phyloP scores from a whole-genome alignment of 2,797 vertebrate species.

The Pseudopleuronectes americanus region DNA sequence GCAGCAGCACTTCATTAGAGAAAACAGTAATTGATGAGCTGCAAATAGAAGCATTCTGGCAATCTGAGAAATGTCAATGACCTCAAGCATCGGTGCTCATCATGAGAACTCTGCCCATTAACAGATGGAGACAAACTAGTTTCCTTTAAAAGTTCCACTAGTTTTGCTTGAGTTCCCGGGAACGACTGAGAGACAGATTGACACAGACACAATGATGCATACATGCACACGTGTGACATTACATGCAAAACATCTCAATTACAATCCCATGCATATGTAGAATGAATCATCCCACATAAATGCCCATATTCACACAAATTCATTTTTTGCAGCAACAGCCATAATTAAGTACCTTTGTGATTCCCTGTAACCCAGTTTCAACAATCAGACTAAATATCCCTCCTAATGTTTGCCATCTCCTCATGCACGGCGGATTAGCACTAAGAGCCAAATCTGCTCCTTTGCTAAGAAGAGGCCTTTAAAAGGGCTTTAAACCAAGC shows the following conservation, averaged over 20 bases:
- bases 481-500: constrained; percentile 70
- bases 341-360: constrained; percentile 63
- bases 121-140: constrained; percentile 4
- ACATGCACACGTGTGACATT: constrained; percentile 1
- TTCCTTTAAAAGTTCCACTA: constrained; percentile 3
- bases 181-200: constrained; percentile 5
- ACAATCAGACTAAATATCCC: constrained; percentile 73
- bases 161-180: constrained; percentile 4
- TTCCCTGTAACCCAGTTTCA: constrained; percentile 74
- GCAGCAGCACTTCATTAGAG: background rate
- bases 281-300: background rate
- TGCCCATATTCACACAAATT: constrained; percentile 31
- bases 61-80: background rate
- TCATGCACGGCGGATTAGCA: constrained; percentile 75
- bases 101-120: background rate
- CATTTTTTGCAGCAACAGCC: constrained; percentile 54
- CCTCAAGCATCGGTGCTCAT: background rate
- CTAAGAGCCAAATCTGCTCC: constrained; percentile 74
- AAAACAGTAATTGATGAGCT: background rate
- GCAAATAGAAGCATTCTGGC: background rate
- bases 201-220: background rate
- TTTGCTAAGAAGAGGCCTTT: constrained; percentile 75
- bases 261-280: background rate
- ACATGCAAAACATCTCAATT: constrained; percentile 19
- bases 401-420: constrained; percentile 75